A percentile compares a stretch with the other conserved stretches of the same genome.
Conservation (phyloP, 2,113 vertebrate genomes). For the Corvus moneduloides region DNA sequence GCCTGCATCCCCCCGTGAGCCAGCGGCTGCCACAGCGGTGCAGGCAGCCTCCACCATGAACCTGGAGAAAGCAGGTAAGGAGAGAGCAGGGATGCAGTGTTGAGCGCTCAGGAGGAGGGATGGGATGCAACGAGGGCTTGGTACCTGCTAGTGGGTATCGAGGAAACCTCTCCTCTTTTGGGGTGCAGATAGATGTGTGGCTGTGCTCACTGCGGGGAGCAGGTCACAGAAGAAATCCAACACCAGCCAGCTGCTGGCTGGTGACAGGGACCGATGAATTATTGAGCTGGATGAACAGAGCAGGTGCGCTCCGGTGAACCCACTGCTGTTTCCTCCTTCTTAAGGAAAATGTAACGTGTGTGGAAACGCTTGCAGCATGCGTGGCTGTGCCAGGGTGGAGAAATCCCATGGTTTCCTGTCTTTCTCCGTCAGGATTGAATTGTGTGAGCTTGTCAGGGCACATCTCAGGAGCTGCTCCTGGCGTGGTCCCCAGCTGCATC, state of each 20-base stretch:
- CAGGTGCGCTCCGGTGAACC: not conserved
- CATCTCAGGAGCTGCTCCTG: not conserved
- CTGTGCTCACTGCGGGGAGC: rapidly evolving
- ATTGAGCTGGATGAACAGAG: not conserved
- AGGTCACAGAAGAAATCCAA: not conserved
- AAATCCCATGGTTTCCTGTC: not conserved
- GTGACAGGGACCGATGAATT: not conserved
- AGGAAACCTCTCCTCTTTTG: not conserved
- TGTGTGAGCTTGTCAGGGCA: not conserved
- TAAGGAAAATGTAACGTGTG: not conserved
- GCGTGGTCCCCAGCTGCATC: not conserved
- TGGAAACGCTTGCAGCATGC: rapidly evolving
- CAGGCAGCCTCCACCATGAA: constrained; percentile 55
- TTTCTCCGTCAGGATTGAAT: not conserved
- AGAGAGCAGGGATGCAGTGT: rapidly evolving
- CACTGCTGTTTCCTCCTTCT: not conserved
- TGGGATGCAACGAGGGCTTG: rapidly evolving
- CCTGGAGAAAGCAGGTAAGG: constrained; percentile 73
- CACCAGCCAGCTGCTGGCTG: not conserved
- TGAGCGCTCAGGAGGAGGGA: not conserved
- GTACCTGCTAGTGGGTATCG: rapidly evolving
- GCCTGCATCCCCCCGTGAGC: not conserved
- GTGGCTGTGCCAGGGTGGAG: rapidly evolving
- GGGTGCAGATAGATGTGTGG: rapidly evolving
- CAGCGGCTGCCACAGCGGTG: not conserved